Base-by-base conservation (phyloP, 2,113 vertebrate species). In the Lamprotornis superbus region DNA sequence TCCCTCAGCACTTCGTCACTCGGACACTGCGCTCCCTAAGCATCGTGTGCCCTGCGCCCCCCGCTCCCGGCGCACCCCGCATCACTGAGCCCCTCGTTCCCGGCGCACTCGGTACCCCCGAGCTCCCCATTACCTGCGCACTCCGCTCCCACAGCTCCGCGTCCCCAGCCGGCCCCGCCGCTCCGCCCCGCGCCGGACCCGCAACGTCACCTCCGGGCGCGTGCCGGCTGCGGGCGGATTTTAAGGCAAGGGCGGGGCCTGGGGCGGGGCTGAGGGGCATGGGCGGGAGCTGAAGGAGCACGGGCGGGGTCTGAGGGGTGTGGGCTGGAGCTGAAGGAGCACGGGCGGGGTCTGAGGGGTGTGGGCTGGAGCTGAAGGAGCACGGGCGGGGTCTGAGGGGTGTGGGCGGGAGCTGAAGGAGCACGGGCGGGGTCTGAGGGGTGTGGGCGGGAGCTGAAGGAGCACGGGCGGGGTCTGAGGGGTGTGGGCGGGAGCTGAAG, bases 41-140 rank as follows among this genome's bases (percentile, higher is more conserved):
- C 68, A 17, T 4, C 56, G 21, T 33, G 12, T 10, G 61, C 20
- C 10, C 27, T 31, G 37, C 15, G 24, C 9, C 2, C 7, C 11
- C 5, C 12, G 40, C 11, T 46, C 2, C 22, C 42, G 0, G 63
- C 3, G 6, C 13, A 25, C 0, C 21, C 40, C 8, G 12, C 7
- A 15, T 5, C 18, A 6, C 13, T 0, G 55, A 18, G 25, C 20
- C 5, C 20, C 35, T 2, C 50, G 23, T 7, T 52, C 5, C 22
- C 50, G 2, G 28, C 22, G 8, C 31, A 19, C 5, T 16, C 44
- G 3, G 31, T 18, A 9, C 3, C 21, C 28, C n/a, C 7, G 40
- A 6, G 16, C 28, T 23, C 28, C 49, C 16, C 44, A 30, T 15
- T 74, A 3, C 70, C 39, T 16, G 31, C 70, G 7, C 56, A 18